Evolutionary conservation across 2,113 vertebrate species (phyloP), one percentile per base, ranked within the genome.

Genomic region (Gallinago paraguaiae): DNA sequence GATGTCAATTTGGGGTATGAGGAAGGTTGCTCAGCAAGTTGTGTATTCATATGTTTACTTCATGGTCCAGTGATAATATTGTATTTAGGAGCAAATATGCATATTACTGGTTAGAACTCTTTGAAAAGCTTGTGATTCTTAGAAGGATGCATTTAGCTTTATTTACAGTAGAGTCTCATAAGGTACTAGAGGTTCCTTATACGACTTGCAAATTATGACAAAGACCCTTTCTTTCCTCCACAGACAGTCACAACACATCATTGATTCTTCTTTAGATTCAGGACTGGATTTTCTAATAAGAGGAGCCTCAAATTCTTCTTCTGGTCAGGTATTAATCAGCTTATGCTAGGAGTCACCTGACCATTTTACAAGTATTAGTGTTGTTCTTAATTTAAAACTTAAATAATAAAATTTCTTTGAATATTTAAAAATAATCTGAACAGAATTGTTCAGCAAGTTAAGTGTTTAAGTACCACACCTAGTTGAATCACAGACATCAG

Each of bases 161-260:
- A 31, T 12, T 18, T 78, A 61, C 23, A 65, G 7, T 19, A 77
- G 31, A 39, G 12, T 33, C 13, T 72, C 45, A 10, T 43, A 30
- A 51, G 7, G 6, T 43, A 51, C 31, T 48, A 20, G 28, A 61
- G 3, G 15, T 56, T 17, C 10, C 13, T 31, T n/a, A 59, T 4
- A 48, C 20, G 74, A 37, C 0, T 2, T 71, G 22, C 0, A 68
- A 76, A 68, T 46, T 54, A 10, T 5, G 23, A 69, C 6, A 24
- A 17, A 71, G 22, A 10, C 1, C 2, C 3, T 10, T 1, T 65
- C 16, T 72, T 72, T 60, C 39, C 57, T 81, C 37, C 9, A 28
- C 1, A 4, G 23, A 48, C 18, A 28, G 82, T 9, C 9, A 41
- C 43, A 82, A 46, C 0, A 2, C 1, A 0, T 53, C 30, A 46